phyloP scores from a whole-genome alignment of 2,797 vertebrate species.

The Mus minutoides region DNA sequence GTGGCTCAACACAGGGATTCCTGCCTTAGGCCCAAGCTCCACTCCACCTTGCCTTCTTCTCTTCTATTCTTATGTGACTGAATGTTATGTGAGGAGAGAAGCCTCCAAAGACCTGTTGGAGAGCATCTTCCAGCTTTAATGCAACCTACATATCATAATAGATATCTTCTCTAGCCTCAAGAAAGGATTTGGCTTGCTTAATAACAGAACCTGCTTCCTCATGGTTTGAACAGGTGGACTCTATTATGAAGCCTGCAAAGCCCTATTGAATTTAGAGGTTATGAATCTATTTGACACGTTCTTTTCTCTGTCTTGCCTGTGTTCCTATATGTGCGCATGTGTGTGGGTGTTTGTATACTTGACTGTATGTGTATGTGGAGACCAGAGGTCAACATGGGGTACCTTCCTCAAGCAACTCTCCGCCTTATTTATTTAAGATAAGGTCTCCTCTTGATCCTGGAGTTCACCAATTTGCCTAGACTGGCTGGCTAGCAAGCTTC shows the following conservation, averaged over 20 bases:
- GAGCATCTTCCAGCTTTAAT: not conserved
- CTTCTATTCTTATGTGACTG: not conserved
- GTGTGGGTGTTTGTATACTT: not conserved
- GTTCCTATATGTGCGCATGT: not conserved
- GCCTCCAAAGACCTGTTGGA: not conserved
- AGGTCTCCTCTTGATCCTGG: not conserved
- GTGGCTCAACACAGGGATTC: not conserved
- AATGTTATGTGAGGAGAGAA: not conserved
- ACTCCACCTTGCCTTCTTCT: not conserved
- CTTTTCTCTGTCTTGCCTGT: not conserved
- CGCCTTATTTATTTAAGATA: not conserved
- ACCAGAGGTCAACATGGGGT: not conserved
- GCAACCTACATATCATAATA: not conserved
- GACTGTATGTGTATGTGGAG: not conserved
- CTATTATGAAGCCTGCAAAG: not conserved
- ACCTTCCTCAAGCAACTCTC: not conserved
- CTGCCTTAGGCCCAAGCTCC: not conserved
- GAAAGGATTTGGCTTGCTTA: not conserved
- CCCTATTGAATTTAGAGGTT: not conserved
- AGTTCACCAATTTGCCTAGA: not conserved
- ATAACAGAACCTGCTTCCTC: not conserved
- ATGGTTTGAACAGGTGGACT: not conserved
- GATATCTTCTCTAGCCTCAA: not conserved
- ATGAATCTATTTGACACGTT: fast-evolving
- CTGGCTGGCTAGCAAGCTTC: not conserved